Base-by-base conservation (phyloP, 2,797 vertebrate species). In the Brachyalestes nurse region DNA sequence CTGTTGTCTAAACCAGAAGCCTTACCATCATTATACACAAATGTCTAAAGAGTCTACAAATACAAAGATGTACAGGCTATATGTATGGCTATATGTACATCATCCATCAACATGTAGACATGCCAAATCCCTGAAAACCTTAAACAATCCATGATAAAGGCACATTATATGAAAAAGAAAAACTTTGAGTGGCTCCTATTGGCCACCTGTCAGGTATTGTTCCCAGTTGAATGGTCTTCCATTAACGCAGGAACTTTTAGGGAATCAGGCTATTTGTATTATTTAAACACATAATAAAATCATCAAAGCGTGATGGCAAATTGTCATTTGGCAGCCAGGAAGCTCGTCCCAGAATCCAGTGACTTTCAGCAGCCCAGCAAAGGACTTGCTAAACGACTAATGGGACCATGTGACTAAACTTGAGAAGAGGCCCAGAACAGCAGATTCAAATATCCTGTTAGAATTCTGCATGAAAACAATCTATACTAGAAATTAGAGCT, bases 401-500 rank as follows among this genome's bases (percentile, higher is more conserved):
- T 90, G 72, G 72, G 69, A 64, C 88, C 94, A 94, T 94, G 93
- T 95, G 94, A 95, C 89, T 87, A 75, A 85, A 92, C 87, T 89
- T 91, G 82, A 93, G 87, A 92, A 88, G 89, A 45, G 58, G 77
- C 91, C 89, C 85, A 93, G 92, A 92, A 94, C 92, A 93, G 91
- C 86, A 93, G 91, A 95, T 93, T 87, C 66, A 91, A 94, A 95
- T 93, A 95, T 92, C 91, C 92, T 93, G 93, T 93, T 93, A 93
- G 91, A 92, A 93, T 94, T 94, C 91, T 91, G 89, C 94, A 94
- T 91, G 92, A 94, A 95, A 95, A 95, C 93, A 94, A 94, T 95
- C 92, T 95, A 95, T 85, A 91, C 91, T 94, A 93, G 89, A 91
- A 92, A 95, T 95, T 93, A 95, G 85, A 91, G 65, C 87, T 87